Evolutionary conservation across 1,140 invertebrate genomes (phyloP), one percentile per base, ranked within the genome.

Genomic region (Nasonia giraulti): DNA sequence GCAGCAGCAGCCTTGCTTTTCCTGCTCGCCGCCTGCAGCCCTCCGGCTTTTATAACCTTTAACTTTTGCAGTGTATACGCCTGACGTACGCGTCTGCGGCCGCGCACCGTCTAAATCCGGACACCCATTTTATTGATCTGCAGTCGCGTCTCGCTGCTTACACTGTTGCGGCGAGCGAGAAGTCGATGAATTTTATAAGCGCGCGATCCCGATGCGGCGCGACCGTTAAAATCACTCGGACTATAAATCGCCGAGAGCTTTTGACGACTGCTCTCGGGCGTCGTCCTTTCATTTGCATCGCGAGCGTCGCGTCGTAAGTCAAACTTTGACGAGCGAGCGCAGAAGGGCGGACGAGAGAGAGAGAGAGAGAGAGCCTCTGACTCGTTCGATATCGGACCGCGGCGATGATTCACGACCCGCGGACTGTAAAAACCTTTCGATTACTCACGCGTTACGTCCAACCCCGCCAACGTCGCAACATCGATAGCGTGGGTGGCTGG

Each of bases 351-450:
- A 74, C 33, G 68, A 55, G 47, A 50, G 14, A 12, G 47, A 50
- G 47, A 50, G 14, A 17, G 55, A 20, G 14, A n/a, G 55, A 27
- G 55, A 62, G 33, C 14, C 23, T 68, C 31, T 40, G 33, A 14
- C 66, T 27, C 10, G 62, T 40, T 8, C 80, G 80, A 81, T 81
- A 82, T 82, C 75, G 75, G 62, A 62, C 55, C 50, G 14, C 50
- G 14, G n/a, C 33, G 2, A 66, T 83, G 82, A 83, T 83, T 83
- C 82, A 83, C 47, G 75, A 40, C 74, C n/a, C 40, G 68, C 44
- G 33, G 20, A 37, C 47, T 47, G 82, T 75, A 78, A 17, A 55
- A 14, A 2, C 17, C n/a, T 62, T 62, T 62, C 55, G 6, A 62
- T 62, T 62, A 7, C 20, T 17, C 17, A 0, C 55, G 50, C 4